phyloP scores from a whole-genome alignment of 1,140 invertebrate genomes.

The Drosophila lowei region DNA sequence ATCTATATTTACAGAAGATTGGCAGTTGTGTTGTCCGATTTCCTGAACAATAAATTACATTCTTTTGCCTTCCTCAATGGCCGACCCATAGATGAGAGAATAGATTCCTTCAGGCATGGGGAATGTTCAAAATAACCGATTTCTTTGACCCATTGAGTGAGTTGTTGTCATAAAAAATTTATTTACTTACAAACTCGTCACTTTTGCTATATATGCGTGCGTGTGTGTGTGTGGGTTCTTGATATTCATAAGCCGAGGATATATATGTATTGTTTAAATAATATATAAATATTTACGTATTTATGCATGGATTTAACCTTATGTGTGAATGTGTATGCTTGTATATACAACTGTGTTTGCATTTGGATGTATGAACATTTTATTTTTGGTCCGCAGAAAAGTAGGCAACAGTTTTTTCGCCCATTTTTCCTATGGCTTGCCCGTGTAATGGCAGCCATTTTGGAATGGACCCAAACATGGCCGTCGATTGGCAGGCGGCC shows the following conservation, averaged over 20 bases:
- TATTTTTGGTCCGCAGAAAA: constrained; percentile 48
- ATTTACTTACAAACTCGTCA: constrained; percentile 69
- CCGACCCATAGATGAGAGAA: constrained; percentile 10
- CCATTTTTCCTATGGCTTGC: constrained; percentile 20
- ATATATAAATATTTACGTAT: constrained; percentile 40
- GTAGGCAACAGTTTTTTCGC: constrained; percentile 59
- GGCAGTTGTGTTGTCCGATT: constrained; percentile 31
- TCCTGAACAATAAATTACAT: constrained; percentile 41
- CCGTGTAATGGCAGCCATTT: constrained; percentile 48
- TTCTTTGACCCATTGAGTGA: constrained; percentile 44
- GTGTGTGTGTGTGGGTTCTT: constrained; percentile 10
- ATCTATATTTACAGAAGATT: constrained; percentile 32
- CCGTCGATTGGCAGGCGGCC: constrained; percentile 20
- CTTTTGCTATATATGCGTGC: constrained; percentile 19
- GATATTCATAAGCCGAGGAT: constrained; percentile 51
- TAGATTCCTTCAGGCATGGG: not conserved
- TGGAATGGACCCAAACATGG: constrained; percentile 23
- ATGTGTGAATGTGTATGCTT: constrained; percentile 13
- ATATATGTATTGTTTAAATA: constrained; percentile 30
- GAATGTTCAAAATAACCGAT: constrained; percentile 32
- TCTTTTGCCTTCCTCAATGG: not conserved
- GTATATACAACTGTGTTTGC: constrained; percentile 52
- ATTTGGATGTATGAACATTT: constrained; percentile 40
- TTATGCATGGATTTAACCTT: constrained; percentile 41
- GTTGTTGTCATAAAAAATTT: constrained; percentile 67